Base-by-base conservation (phyloP, 2,113 vertebrate species). In the Aphelocoma coerulescens region DNA sequence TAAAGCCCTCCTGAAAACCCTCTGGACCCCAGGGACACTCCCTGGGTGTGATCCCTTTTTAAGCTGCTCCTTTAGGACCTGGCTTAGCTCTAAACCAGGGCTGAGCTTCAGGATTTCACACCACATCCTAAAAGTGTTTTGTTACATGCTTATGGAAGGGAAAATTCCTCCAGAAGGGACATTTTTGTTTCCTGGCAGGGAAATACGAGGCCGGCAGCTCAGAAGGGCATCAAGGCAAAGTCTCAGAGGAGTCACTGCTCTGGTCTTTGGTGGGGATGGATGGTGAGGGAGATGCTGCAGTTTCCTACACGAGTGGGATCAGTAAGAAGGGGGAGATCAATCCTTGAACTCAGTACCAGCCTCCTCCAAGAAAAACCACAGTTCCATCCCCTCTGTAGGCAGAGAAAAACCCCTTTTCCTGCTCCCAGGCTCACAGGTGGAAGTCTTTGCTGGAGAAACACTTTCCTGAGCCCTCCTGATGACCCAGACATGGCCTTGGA, bases 161-260 rank as follows among this genome's bases (percentile, higher is more conserved):
- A 44, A 72, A 89, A 69, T 13, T 11, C 18, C 26, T 85, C 55
- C 73, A 84, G 61, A 81, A 74, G 55, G 51, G 59, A 69, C 26
- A 54, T 54, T 91, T 71, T 66, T 37, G 6, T 58, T 81, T 78
- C 82, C 81, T 89, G 81, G 63, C 62, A 72, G 55, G 49, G 73
- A 84, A 95, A 65, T 33, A 17, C 0, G 0, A 67, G 57, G 21
- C 28, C 66, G 65, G 52, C 2, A 2, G 63, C 1, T 23, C 71
- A 59, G 54, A 39, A 71, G 13, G 35, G 63, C 67, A 75, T 37
- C 65, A 10, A 2, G 4, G 54, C 30, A 39, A 39, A 30, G 52
- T 7, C 51, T 71, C 39, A 30, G 59, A 88, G 82, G 63, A 73
- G 68, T 7, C 2, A 4, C 17, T 9, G 22, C 37, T 67, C 46